These are phyloP conservation scores for Conops quadrifasciatus DNA, from an alignment of 2,888 invertebrate genomes.

Conservation along the genomic window DNA sequence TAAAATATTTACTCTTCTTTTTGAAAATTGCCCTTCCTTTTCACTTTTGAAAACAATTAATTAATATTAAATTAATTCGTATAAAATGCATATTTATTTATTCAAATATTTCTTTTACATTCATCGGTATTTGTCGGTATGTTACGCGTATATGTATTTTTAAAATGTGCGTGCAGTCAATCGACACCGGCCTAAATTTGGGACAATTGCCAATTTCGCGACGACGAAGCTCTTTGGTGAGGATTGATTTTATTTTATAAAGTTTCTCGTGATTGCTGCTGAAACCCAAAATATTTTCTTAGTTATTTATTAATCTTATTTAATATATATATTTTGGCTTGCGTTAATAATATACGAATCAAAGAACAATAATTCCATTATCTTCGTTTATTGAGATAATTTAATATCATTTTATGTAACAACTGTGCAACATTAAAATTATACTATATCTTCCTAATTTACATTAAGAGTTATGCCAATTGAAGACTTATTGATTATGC, in stretches of 20 bases:
- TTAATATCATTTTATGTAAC: not conserved
- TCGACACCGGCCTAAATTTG: conserved; percentile 61
- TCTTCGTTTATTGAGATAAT: not conserved
- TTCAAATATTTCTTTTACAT: conserved; percentile 11
- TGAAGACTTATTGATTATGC: no score
- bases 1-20: no score
- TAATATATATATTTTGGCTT: conserved; percentile 16
- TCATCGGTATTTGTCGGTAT: not conserved
- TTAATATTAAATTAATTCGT: conserved; percentile 11
- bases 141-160: conserved; percentile 29
- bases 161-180: conserved; percentile 53
- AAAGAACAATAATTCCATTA: not conserved
- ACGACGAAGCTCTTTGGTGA: conserved; percentile 59
- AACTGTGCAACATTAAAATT: not conserved
- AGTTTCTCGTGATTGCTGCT: no score
- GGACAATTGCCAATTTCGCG: conserved; percentile 58
- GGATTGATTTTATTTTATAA: conserved; percentile 40
- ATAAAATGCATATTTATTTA: conserved; percentile 1
- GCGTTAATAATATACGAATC: not conserved
- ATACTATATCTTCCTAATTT: conserved; percentile 7
- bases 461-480: no score
- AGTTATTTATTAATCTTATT: not conserved
- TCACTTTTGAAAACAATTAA: no score
- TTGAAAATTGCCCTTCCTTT: conserved; percentile 15
- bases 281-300: no score